phyloP scores from a whole-genome alignment of 2,888 invertebrate genomes.

The Thalpophila matura region DNA sequence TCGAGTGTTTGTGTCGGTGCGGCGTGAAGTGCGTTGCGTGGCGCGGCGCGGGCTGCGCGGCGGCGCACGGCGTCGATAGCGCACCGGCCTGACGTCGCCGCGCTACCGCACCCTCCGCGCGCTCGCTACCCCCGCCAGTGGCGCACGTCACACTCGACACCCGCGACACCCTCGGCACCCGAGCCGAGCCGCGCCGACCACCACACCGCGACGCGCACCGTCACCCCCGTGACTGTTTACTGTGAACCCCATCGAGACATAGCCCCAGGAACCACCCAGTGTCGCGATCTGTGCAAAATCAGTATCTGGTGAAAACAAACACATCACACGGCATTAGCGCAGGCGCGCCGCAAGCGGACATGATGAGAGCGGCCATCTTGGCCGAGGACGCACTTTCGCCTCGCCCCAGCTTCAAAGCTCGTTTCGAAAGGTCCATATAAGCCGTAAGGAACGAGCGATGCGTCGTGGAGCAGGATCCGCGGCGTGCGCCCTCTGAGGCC shows the following conservation, averaged over 20 bases:
- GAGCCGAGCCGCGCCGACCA: slow-evolving; percentile 66
- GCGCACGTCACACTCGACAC: slow-evolving; percentile 77
- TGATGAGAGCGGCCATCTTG: slow-evolving; percentile 90
- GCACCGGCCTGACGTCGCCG: slow-evolving; percentile 72
- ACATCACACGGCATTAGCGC: slow-evolving; percentile 85
- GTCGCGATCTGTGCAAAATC: slow-evolving; percentile 66
- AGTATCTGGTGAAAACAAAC: slow-evolving; percentile 86
- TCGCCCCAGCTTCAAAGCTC: slow-evolving; percentile 87
- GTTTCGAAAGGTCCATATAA: slow-evolving; percentile 75
- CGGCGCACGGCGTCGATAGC: slow-evolving; percentile 72
- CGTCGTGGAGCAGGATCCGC: slow-evolving; percentile 78
- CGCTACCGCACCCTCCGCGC: slow-evolving; percentile 62
- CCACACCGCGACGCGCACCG: slow-evolving; percentile 70
- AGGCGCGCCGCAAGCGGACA: slow-evolving; percentile 86
- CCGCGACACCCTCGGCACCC: slow-evolving; percentile 70
- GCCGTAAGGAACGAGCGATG: slow-evolving; percentile 74
- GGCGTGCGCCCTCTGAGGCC: slow-evolving; percentile 84
- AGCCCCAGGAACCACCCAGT: slow-evolving; percentile 64
- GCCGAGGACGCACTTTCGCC: slow-evolving; percentile 88
- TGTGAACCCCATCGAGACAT: slow-evolving; percentile 63
- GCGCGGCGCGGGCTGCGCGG: slow-evolving; percentile 73
- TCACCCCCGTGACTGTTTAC: slow-evolving; percentile 72
- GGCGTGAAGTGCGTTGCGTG: slow-evolving; percentile 78
- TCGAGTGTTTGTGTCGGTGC: slow-evolving; percentile 81
- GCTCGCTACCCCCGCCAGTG: slow-evolving; percentile 70